A percentile compares a stretch with the other conserved stretches of the same genome.
These are phyloP conservation scores for Chunga burmeisteri DNA, from an alignment of 2,113 vertebrate genomes.

Conservation along the genomic window DNA sequence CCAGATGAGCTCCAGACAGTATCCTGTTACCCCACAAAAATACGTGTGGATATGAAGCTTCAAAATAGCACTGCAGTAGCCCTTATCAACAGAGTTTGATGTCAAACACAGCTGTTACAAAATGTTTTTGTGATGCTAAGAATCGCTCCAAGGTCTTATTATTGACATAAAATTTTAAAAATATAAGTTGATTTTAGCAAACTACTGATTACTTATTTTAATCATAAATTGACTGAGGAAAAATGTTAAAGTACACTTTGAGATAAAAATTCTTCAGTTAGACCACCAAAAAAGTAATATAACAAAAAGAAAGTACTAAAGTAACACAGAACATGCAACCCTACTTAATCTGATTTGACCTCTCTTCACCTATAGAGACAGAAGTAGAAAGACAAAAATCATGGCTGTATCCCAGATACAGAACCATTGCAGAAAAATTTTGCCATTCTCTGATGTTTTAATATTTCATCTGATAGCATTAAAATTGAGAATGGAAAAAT, in stretches of 20 bases:
- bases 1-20: background rate
- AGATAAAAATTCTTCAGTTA: background rate
- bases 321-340: background rate
- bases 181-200: background rate
- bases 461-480: background rate
- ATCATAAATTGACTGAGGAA: background rate
- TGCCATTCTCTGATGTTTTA: background rate
- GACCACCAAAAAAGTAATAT: background rate
- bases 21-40: background rate
- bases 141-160: background rate
- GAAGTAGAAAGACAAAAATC: background rate
- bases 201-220: background rate
- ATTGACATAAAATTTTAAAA: background rate
- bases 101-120: background rate
- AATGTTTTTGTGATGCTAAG: background rate
- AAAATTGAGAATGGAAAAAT: background rate
- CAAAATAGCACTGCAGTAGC: background rate
- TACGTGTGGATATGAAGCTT: background rate
- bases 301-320: background rate
- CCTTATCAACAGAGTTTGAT: background rate
- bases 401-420: background rate
- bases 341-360: background rate
- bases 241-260: background rate
- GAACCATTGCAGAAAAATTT: background rate
- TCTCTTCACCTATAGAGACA: background rate